A percentile compares a stretch with the other conserved stretches of the same genome.
Evolutionary conservation across 2,888 invertebrate species (phyloP).

Genomic region (Galeruca laticollis): DNA sequence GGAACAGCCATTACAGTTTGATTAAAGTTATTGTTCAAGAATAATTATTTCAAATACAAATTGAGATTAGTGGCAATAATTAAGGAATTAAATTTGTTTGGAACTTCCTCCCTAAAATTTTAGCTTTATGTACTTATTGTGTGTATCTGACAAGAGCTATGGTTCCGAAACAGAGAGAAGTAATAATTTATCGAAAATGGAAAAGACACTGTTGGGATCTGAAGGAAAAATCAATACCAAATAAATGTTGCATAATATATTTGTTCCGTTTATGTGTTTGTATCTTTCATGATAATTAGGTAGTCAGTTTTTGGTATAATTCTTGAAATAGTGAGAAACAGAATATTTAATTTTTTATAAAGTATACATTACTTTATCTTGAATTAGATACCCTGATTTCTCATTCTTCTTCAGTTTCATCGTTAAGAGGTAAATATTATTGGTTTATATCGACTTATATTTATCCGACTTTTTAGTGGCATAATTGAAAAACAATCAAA

Average conservation of each 20-base stretch:
- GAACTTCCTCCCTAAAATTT: constrained; percentile 12
- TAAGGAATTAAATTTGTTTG: constrained; percentile 20
- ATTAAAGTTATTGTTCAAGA: constrained; percentile 26
- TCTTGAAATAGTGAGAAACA: too few species aligned
- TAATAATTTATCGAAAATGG: constrained; percentile 10
- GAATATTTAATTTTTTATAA: too few species aligned
- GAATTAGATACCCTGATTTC: too few species aligned
- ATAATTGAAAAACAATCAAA: too few species aligned
- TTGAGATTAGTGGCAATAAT: constrained; percentile 25
- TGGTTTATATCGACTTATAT: too few species aligned
- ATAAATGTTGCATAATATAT: neutral
- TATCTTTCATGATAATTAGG: too few species aligned
- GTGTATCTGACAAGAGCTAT: neutral
- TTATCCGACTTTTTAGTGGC: too few species aligned
- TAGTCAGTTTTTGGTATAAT: too few species aligned
- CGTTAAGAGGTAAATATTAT: too few species aligned
- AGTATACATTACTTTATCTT: too few species aligned
- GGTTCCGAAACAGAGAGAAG: neutral
- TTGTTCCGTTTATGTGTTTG: neutral
- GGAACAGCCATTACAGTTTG: constrained; percentile 24
- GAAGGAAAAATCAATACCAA: neutral
- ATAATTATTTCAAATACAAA: constrained; percentile 22
- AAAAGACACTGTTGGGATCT: neutral
- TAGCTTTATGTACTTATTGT: constrained; percentile 5
- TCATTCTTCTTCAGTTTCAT: too few species aligned